Evolutionary conservation across 2,113 vertebrate genomes (phyloP), one percentile per base, ranked within the genome.

Genomic region (Phalacrocorax pelagicus): DNA sequence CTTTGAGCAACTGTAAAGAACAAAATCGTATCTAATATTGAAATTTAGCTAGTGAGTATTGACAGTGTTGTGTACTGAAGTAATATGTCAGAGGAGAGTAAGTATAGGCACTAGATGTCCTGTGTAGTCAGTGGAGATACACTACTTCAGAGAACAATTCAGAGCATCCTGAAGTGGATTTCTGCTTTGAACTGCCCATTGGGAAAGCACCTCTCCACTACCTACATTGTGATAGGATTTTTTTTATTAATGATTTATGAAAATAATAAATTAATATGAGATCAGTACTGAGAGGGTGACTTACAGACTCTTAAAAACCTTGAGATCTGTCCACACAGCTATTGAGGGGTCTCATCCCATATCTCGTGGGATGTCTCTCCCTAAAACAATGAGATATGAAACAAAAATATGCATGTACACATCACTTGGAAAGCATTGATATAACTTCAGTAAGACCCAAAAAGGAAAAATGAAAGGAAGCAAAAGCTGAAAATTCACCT

Each of bases 41-140:
- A 32, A 34, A 71, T 11, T 11, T 12, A 44, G 15, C 46, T 70
- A 51, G 20, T 7, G 32, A 72, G 24, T 29, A 32, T 3, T 30
- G 34, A 24, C 20, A 70, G 40, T 5, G 10, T 2, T 34, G 21
- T n/a, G 30, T 69, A 57, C 10, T 27, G 14, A 38, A n/a, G 38
- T 13, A 58, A 40, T 20, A 27, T 4, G 27, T 14, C 78, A 70
- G 71, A 24, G 29, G 16, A 46, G 22, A 38, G 2, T 2, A 20
- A 63, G 18, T 2, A 3, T 1, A 86, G 30, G 34, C 38, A 55
- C 4, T 2, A 11, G 40, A 36, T 7, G 4, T 6, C 52, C 12
- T 8, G 0, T 6, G 46, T 10, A 71, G 32, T 18, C 42, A 52
- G 24, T 27, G 36, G 30, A 52, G 34, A 74, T 10, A 21, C 1